A percentile compares a stretch with the other conserved stretches of the same genome.
Conservation (phyloP, 2,797 vertebrate species). For the Triplophysa bombifrons region DNA sequence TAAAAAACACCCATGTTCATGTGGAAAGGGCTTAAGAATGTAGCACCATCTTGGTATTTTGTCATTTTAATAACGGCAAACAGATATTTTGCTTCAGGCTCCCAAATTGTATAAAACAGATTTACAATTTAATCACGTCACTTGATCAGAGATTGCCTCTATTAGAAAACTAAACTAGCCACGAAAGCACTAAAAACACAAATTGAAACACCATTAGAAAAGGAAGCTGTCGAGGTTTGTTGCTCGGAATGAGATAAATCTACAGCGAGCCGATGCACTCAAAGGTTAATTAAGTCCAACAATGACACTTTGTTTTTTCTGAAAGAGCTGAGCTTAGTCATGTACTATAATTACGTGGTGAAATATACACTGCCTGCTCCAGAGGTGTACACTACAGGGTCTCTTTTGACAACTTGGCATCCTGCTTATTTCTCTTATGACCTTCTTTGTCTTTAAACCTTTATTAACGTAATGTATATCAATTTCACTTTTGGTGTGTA, state of each 20-base stretch:
- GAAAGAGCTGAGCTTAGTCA: conserved; percentile 25
- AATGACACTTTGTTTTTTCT: conserved; percentile 37
- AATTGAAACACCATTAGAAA: conserved; percentile 25
- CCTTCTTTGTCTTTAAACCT: neutral
- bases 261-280: neutral
- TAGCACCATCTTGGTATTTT: neutral
- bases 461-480: neutral
- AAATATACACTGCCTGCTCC: conserved; percentile 12
- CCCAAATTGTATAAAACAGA: neutral
- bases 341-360: conserved; percentile 29
- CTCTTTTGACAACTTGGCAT: conserved; percentile 3
- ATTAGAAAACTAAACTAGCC: conserved; percentile 8
- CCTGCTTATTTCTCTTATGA: conserved; percentile 2
- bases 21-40: too few species aligned
- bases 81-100: neutral
- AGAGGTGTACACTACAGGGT: neutral
- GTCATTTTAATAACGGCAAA: neutral
- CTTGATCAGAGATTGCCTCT: neutral
- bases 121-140: neutral
- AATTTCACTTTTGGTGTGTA: neutral
- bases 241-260: conserved; percentile 22
- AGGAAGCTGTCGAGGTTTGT: conserved; percentile 13
- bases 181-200: conserved; percentile 10
- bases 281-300: conserved; percentile 36
- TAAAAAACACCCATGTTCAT: too few species aligned